phyloP scores from a whole-genome alignment of 2,888 invertebrate genomes.

The Harmothoe impar region DNA sequence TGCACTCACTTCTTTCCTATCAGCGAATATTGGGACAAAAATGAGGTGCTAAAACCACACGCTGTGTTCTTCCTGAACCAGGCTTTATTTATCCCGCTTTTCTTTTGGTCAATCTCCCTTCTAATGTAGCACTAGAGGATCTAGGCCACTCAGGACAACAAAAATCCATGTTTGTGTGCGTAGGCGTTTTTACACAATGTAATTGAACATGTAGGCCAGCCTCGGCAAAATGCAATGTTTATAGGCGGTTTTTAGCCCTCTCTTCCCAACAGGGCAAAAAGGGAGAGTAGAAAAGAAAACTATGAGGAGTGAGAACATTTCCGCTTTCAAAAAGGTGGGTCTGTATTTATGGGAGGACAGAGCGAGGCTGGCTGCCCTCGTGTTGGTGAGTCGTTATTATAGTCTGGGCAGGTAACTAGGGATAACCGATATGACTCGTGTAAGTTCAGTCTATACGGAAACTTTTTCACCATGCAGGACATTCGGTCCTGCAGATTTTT shows the following conservation, averaged over 20 bases:
- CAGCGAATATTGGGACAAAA: slow-evolving; percentile 12
- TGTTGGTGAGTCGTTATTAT: too few relatives aligned
- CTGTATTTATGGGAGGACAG: slow-evolving; percentile 3
- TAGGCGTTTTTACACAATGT: background rate
- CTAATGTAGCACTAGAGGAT: slow-evolving; percentile 49
- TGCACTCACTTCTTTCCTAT: slow-evolving; percentile 34
- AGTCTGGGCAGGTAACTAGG: too few relatives aligned
- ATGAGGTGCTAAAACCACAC: slow-evolving; percentile 16
- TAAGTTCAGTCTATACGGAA: too few relatives aligned
- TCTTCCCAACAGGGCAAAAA: slow-evolving; percentile 10
- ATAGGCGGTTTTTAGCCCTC: background rate
- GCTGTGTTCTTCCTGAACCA: background rate
- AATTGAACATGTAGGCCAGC: slow-evolving; percentile 26
- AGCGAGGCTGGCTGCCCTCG: background rate
- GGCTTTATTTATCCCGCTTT: slow-evolving; percentile 6
- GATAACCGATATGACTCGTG: too few relatives aligned
- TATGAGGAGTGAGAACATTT: slow-evolving; percentile 20
- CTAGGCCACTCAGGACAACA: slow-evolving; percentile 17
- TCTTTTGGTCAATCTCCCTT: slow-evolving; percentile 33
- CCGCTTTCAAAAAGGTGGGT: slow-evolving; percentile 39
- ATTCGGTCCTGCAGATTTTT: too few relatives aligned
- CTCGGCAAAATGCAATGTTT: slow-evolving; percentile 35
- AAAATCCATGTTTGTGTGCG: slow-evolving; percentile 22
- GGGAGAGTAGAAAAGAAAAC: background rate
- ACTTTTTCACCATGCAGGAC: too few relatives aligned